phyloP scores from a whole-genome alignment of 2,888 invertebrate species.

The Leptura quadrifasciata region DNA sequence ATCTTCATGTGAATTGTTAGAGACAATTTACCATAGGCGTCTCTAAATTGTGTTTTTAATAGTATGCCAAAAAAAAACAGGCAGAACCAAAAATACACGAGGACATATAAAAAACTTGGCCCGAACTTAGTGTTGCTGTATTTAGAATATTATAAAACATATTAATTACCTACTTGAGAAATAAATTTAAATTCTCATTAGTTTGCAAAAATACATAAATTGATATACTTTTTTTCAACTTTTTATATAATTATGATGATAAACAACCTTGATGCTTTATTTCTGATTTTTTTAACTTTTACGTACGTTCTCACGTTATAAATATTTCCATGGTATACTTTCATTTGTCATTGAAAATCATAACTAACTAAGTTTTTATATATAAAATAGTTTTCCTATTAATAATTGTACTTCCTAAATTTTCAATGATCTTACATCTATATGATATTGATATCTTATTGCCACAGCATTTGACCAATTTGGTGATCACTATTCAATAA shows the following conservation, averaged over 20 bases:
- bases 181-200: not conserved
- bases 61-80: no score
- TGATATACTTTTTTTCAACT: not conserved
- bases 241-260: not conserved
- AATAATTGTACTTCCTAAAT: not conserved
- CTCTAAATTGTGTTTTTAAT: no score
- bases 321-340: not conserved
- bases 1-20: no score
- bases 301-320: constrained; percentile 7
- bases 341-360: constrained; percentile 7
- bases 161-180: not conserved
- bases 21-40: no score
- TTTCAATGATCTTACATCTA: not conserved
- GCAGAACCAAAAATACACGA: no score
- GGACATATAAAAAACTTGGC: no score
- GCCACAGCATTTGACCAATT: no score
- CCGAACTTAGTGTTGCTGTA: no score
- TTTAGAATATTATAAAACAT: not conserved
- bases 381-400: not conserved
- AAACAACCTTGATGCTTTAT: not conserved
- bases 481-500: no score
- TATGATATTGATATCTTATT: no score
- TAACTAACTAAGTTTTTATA: not conserved
- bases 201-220: not conserved
- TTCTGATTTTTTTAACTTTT: not conserved